Conservation (phyloP, 2,797 vertebrate species). For the Antennarius maculatus region DNA sequence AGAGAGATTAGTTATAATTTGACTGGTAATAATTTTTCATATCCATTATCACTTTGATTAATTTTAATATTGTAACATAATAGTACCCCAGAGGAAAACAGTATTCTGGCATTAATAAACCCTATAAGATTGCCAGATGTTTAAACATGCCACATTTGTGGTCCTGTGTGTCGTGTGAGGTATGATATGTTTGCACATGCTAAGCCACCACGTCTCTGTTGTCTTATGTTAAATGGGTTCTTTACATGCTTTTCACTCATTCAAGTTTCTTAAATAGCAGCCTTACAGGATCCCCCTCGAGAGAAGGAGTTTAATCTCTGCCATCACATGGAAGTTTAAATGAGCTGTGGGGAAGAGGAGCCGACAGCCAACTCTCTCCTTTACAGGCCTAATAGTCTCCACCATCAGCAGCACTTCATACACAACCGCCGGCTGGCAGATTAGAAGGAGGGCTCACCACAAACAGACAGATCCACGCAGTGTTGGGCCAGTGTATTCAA, state of each 20-base stretch:
- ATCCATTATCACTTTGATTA: background rate
- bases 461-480: conserved; percentile 54
- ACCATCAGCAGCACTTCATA: conserved; percentile 77
- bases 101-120: conserved; percentile 25
- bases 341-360: conserved; percentile 75
- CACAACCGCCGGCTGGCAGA: conserved; percentile 72
- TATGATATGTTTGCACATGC: conserved; percentile 56
- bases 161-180: conserved; percentile 51
- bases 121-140: conserved; percentile 52
- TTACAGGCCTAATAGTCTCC: conserved; percentile 71
- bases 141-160: conserved; percentile 54
- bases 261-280: conserved; percentile 58
- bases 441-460: conserved; percentile 62
- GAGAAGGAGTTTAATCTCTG: conserved; percentile 63
- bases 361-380: conserved; percentile 68
- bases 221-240: conserved; percentile 71
- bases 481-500: conserved; percentile 29
- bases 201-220: conserved; percentile 52
- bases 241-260: conserved; percentile 78
- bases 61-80: background rate
- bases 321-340: conserved; percentile 69
- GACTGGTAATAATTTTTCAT: background rate
- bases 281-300: conserved; percentile 55
- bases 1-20: conserved; percentile 1
- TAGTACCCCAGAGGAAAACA: background rate